Evolutionary conservation across 2,888 invertebrate species (phyloP), one percentile per base, ranked within the genome.

Genomic region (Epinotia brunnichana): DNA sequence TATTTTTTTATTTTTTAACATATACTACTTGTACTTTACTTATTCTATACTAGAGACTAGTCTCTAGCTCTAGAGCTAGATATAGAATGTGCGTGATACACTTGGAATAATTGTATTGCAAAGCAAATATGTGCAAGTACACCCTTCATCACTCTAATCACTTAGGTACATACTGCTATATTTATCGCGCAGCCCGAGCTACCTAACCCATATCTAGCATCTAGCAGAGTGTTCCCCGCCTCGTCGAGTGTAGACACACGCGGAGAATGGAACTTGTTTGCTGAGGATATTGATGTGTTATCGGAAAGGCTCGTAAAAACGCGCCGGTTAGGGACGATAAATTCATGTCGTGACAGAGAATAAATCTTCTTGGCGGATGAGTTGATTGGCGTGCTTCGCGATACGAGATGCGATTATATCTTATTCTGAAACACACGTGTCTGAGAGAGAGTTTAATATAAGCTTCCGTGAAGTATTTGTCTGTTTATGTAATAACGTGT

Each of bases 201-300:
- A 44, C 15, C 15, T 13, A 35, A 35, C 59, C 51, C 60, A 44
- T 24, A 41, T 48, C n/a, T 48, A 48, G 48, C 7, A 48, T 48
- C 51, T 35, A 15, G 66, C 53, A 19, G 19, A 35, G 51, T 11
- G 19, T 7, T 60, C 21, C 13, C 39, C 13, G 15, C 56, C 56
- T 54, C 48, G 41, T 21, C 51, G 61, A n/a, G 41, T 56, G 35
- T 54, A 60, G 66, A 29, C 66, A 63, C 56, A 59, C 76, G 74
- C 63, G 54, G 73, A 77, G 74, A 81, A 80, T 80, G 76, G 76
- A 78, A 53, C 62, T 68, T 73, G 72, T 72, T 78, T 78, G 77
- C 80, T 76, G 79, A 79, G 79, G 82, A 85, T 85, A 84, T 85
- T 80, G 82, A 81, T 81, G 77, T 75, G 79, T 79, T 83, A 83